These are phyloP conservation scores for Phoeniculus purpureus DNA, from an alignment of 2,797 vertebrate species.

Conservation along the genomic window DNA sequence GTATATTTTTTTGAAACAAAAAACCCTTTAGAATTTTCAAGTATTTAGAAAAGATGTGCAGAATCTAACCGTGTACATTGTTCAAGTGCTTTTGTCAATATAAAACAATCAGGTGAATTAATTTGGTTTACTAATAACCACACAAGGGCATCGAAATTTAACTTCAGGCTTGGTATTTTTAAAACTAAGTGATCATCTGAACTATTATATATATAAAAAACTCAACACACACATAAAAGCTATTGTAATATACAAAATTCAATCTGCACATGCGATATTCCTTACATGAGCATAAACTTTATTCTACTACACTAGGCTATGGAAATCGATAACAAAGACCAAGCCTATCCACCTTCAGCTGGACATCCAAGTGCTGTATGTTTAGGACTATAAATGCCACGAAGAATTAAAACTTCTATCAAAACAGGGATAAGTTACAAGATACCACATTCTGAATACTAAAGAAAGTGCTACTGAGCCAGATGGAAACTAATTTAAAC, in stretches of 20 bases:
- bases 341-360: background rate
- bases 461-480: conserved; percentile 28
- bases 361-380: background rate
- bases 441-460: background rate
- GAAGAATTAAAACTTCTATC: background rate
- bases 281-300: background rate
- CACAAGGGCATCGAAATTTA: background rate
- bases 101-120: background rate
- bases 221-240: background rate
- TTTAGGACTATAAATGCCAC: background rate
- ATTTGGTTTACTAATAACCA: background rate
- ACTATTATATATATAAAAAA: background rate
- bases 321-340: background rate
- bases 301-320: background rate
- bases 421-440: background rate
- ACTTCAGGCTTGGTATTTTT: background rate
- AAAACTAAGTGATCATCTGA: background rate
- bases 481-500: conserved; percentile 64
- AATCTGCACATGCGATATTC: background rate
- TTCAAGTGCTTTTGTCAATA: background rate
- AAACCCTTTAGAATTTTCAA: background rate
- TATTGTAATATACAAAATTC: background rate
- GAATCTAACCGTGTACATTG: background rate
- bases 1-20: background rate
- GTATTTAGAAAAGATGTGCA: background rate